Evolutionary conservation across 2,797 vertebrate species (phyloP), one percentile per base, ranked within the genome.

Genomic region (Chelon labrosus): DNA sequence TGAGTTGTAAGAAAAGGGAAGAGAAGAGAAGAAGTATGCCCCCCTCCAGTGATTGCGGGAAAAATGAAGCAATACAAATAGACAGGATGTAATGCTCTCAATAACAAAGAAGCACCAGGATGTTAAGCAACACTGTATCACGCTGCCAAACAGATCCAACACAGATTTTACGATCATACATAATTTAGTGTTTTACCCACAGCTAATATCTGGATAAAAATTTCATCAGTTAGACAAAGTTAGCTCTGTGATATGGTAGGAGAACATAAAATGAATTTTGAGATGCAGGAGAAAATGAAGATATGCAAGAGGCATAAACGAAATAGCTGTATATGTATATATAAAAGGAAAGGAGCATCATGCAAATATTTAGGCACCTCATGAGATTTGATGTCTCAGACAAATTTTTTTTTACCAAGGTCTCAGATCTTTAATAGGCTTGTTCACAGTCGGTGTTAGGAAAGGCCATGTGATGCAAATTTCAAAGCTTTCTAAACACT

Each of bases 141-240:
- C 37, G 16, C 62, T 73, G 64, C 60, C 54, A 47, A 46, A 56
- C 11, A 7, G 31, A 13, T 54, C 5, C 17, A 71, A 50, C 25
- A 10, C 16, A 2, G 39, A 31, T 31, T 68, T 83, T 53, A n/a
- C 63, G 10, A 73, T 69, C 42, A 69, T 73, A 0, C 67, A 81
- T 73, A 25, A 67, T 78, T 70, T 70, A 80, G 17, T 44, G 38
- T 39, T 59, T 66, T 59, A 64, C 57, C 55, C 53, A 22, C 44
- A 64, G 59, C 31, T 68, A 25, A 51, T 42, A 19, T 65, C 39
- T 66, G 4, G 76, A 70, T 68, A 8, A 17, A 17, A 41, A 49
- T 67, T 47, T 5, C 12, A 54, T 57, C 35, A 54, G 39, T 46
- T 59, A 47, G 38, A 65, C 7, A 27, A 63, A 57, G 10, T 51